Evolutionary conservation across 2,113 vertebrate genomes (phyloP).

Genomic region (Pachycephala philippinensis): DNA sequence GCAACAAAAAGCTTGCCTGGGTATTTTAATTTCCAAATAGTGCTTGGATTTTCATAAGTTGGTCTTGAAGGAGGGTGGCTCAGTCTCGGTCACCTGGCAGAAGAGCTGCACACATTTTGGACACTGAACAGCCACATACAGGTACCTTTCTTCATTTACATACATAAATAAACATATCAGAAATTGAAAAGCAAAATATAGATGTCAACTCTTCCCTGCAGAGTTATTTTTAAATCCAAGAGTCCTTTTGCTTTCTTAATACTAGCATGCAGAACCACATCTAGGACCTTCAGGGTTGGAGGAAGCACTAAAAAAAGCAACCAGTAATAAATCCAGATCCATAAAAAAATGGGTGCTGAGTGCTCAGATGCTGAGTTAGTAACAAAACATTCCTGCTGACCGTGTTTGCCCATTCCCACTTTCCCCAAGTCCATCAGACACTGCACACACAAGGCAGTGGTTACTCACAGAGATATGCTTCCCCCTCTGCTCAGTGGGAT

Average conservation of each 20-base stretch:
- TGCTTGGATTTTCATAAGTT: background rate
- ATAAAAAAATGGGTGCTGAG: background rate
- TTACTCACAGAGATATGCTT: background rate
- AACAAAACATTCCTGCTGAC: background rate
- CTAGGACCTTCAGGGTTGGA: background rate
- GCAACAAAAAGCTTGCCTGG: background rate
- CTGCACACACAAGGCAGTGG: background rate
- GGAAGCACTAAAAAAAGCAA: background rate
- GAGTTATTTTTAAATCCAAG: background rate
- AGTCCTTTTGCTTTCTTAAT: background rate
- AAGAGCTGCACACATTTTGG: background rate
- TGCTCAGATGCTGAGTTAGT: background rate
- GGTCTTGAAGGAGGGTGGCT: background rate
- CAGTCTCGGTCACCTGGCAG: background rate
- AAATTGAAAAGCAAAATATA: background rate
- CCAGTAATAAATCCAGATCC: background rate
- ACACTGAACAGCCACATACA: background rate
- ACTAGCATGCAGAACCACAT: background rate
- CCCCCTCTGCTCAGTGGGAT: accelerated
- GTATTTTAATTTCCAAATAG: background rate
- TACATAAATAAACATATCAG: background rate
- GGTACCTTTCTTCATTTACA: background rate
- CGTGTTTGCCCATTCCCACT: background rate
- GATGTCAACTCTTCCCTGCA: background rate
- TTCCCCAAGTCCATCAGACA: accelerated